A percentile compares a stretch with the other conserved stretches of the same genome.
These are phyloP conservation scores for Sphecodes monilicornis DNA, from an alignment of 2,888 invertebrate species.

Conservation along the genomic window DNA sequence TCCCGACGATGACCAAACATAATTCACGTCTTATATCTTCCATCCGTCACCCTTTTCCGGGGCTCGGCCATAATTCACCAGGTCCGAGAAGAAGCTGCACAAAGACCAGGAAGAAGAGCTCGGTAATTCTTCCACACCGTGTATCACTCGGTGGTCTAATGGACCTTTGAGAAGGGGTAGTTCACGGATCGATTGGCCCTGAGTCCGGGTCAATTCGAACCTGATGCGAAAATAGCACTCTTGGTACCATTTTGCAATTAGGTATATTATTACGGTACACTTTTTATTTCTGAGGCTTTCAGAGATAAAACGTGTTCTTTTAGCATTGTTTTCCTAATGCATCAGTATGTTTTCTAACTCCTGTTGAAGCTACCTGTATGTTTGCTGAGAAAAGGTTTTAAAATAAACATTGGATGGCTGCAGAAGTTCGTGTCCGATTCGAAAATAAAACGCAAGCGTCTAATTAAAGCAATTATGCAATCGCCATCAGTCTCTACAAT, in stretches of 20 bases:
- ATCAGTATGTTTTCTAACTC: too few relatives aligned
- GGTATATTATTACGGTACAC: background rate
- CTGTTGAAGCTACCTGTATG: background rate
- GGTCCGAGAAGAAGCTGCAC: slow-evolving; percentile 10
- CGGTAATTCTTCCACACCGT: slow-evolving; percentile 12
- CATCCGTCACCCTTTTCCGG: slow-evolving; percentile 18
- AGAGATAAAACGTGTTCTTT: too few relatives aligned
- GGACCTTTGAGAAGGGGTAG: slow-evolving; percentile 21
- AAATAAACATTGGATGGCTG: too few relatives aligned
- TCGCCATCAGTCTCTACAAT: too few relatives aligned
- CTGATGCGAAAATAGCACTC: background rate
- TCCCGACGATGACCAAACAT: slow-evolving; percentile 7
- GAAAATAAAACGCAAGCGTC: too few relatives aligned
- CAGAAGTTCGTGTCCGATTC: too few relatives aligned
- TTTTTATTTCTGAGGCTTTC: too few relatives aligned
- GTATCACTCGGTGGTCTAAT: slow-evolving; percentile 12
- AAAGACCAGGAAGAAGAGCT: slow-evolving; percentile 18
- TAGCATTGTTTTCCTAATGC: too few relatives aligned
- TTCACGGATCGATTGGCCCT: background rate
- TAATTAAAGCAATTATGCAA: too few relatives aligned
- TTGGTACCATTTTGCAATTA: background rate
- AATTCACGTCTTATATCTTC: slow-evolving; percentile 16
- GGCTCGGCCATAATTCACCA: slow-evolving; percentile 4
- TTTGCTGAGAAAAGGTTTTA: too few relatives aligned
- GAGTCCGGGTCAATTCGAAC: background rate